Evolutionary conservation across 2,113 vertebrate genomes (phyloP).

Genomic region (Vulpes ferrilata): DNA sequence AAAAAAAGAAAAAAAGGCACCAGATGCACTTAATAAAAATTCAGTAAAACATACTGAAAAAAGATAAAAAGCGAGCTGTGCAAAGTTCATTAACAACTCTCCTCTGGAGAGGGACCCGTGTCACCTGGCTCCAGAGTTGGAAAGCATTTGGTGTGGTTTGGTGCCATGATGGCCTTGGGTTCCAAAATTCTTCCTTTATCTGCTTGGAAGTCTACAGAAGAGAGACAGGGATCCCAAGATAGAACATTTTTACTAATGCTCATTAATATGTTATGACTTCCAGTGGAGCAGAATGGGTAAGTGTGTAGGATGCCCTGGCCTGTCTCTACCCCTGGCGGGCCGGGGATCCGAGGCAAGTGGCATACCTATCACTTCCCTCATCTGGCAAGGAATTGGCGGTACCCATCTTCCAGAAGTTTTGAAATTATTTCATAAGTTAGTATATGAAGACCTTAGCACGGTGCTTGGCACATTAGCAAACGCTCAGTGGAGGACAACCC

Average conservation of each 20-base stretch:
- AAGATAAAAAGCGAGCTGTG: no score
- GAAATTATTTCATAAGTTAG: not conserved
- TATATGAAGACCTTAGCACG: accelerated
- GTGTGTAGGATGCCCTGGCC: accelerated
- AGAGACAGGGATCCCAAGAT: not conserved
- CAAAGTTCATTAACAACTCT: not conserved
- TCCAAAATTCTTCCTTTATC: not conserved
- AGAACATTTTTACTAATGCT: not conserved
- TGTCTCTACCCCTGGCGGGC: accelerated
- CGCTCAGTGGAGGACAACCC: accelerated
- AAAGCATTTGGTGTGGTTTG: not conserved
- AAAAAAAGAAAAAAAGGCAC: not conserved
- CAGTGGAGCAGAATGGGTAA: no score
- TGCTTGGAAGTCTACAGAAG: not conserved
- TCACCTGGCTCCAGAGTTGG: not conserved
- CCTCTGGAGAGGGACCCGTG: not conserved
- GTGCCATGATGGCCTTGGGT: not conserved
- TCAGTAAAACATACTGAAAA: not conserved
- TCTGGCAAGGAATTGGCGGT: accelerated
- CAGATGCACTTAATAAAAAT: not conserved
- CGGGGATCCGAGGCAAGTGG: not conserved
- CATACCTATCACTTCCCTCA: not conserved
- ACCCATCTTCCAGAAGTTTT: accelerated
- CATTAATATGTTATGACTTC: no score
- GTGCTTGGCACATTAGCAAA: not conserved